Conservation (phyloP, 2,113 vertebrate genomes). For the Lamprotornis superbus region DNA sequence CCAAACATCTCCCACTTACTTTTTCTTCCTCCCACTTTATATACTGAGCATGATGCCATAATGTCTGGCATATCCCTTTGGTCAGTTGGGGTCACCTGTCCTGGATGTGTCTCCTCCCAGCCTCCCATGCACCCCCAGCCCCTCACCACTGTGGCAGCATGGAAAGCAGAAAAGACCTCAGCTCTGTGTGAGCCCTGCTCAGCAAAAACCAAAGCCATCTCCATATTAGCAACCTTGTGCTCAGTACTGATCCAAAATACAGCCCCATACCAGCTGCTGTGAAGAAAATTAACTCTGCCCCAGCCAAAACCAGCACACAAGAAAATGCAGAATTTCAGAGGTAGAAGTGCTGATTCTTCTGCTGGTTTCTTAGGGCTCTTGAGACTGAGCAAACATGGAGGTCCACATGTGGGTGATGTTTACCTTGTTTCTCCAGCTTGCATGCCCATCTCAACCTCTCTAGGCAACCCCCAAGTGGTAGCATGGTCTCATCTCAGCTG, state of each 20-base stretch:
- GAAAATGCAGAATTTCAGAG: neutral
- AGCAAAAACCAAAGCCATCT: neutral
- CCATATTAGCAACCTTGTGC: neutral
- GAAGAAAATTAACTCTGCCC: neutral
- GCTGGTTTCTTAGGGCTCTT: neutral
- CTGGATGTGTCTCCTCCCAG: neutral
- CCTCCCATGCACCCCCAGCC: neutral
- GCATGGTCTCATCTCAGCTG: neutral
- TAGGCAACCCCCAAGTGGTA: neutral
- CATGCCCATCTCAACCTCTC: neutral
- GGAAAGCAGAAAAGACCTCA: neutral
- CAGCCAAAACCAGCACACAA: neutral
- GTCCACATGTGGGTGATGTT: neutral
- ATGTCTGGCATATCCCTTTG: neutral
- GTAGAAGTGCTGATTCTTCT: neutral
- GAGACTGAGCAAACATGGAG: neutral
- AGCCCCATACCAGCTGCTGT: too few species aligned
- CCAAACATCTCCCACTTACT: neutral
- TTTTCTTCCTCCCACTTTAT: neutral
- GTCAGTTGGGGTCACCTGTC: neutral
- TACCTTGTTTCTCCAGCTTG: neutral
- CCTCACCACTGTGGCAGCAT: accelerated
- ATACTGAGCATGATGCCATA: neutral
- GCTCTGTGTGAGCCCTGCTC: neutral
- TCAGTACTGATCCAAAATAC: neutral